Conservation (phyloP, 2,797 vertebrate species). For the Sciurus vulgaris region DNA sequence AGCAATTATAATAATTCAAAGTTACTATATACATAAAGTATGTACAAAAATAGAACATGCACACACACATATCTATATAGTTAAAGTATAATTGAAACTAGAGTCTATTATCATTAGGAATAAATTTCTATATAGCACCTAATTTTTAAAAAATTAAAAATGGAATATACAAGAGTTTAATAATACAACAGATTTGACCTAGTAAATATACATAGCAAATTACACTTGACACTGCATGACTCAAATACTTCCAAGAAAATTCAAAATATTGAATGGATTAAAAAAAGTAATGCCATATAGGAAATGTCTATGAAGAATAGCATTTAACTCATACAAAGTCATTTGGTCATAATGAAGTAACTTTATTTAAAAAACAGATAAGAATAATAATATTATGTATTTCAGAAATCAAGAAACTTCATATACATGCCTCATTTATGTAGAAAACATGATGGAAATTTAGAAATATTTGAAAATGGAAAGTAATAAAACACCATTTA, state of each 20-base stretch:
- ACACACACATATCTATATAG: background rate
- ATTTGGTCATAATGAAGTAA: background rate
- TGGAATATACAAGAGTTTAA: background rate
- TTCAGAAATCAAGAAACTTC: background rate
- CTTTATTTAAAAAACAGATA: background rate
- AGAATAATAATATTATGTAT: background rate
- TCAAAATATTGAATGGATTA: background rate
- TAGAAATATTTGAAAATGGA: background rate
- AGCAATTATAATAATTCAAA: background rate
- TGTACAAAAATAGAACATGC: too few species aligned
- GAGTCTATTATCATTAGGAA: background rate
- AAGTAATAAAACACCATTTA: background rate
- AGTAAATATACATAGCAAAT: background rate
- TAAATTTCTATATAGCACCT: background rate
- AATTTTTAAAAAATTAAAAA: background rate
- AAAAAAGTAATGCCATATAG: background rate
- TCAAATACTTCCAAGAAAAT: background rate
- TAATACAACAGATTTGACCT: background rate
- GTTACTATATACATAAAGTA: background rate
- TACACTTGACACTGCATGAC: background rate
- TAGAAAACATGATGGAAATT: background rate
- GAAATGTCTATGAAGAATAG: background rate
- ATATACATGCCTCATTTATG: background rate
- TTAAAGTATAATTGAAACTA: background rate
- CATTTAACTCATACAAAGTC: background rate